Conservation (phyloP, 2,888 invertebrate genomes). For the Dryobotodes eremita region DNA sequence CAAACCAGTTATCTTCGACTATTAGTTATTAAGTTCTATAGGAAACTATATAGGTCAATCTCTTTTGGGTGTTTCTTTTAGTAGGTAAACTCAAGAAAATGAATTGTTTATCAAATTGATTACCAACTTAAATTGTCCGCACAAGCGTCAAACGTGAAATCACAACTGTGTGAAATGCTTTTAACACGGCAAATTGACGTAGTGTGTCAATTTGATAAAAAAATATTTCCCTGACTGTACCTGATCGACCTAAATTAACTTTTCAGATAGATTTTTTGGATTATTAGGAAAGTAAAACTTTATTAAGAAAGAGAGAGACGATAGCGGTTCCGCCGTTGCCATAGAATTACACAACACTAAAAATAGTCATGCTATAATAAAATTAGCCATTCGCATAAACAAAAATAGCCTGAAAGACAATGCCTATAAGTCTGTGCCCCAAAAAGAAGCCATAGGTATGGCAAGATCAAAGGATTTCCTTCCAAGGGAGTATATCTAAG, state of each 20-base stretch:
- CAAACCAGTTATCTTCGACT: neutral
- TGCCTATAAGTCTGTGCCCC: slow-evolving; percentile 64
- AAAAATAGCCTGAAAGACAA: slow-evolving; percentile 66
- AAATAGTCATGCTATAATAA: slow-evolving; percentile 46
- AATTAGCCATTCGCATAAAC: slow-evolving; percentile 67
- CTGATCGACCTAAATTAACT: too few relatives aligned
- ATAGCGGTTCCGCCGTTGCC: neutral
- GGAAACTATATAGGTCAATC: too few relatives aligned
- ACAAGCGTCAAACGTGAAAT: too few relatives aligned
- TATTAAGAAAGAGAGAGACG: too few relatives aligned
- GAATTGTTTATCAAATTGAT: neutral
- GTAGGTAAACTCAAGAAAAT: neutral
- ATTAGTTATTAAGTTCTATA: too few relatives aligned
- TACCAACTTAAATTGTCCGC: too few relatives aligned
- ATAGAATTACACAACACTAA: neutral
- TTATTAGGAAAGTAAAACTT: too few relatives aligned
- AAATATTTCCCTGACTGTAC: too few relatives aligned
- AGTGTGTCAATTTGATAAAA: too few relatives aligned
- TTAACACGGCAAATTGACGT: too few relatives aligned
- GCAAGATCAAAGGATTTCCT: slow-evolving; percentile 79
- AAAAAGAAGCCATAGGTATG: slow-evolving; percentile 68
- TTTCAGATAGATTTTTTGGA: too few relatives aligned
- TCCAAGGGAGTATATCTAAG: slow-evolving; percentile 79
- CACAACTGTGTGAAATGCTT: too few relatives aligned
- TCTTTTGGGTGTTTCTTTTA: neutral